These are phyloP conservation scores for Synergus umbraculus DNA, from an alignment of 2,888 invertebrate species.

Conservation along the genomic window DNA sequence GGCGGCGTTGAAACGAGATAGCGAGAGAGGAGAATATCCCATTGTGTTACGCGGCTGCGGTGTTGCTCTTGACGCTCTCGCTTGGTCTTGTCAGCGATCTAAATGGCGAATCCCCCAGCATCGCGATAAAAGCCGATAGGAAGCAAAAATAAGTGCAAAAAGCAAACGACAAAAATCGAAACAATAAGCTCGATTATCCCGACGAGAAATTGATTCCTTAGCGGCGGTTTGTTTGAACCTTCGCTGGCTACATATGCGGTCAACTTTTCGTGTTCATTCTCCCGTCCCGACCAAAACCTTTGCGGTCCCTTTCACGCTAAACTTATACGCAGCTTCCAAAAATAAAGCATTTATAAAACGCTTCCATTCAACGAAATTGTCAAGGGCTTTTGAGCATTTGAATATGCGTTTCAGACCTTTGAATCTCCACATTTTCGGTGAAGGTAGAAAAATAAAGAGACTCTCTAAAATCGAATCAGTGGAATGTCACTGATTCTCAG, in stretches of 20 bases:
- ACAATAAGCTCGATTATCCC: conserved; percentile 39
- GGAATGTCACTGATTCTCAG: no score
- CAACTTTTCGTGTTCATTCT: conserved; percentile 34
- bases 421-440: not conserved
- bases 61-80: conserved; percentile 38
- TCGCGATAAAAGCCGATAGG: conserved; percentile 27
- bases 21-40: conserved; percentile 32
- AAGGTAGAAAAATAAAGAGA: not conserved
- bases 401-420: not conserved
- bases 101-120: conserved; percentile 5
- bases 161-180: conserved; percentile 20
- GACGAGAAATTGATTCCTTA: conserved; percentile 41
- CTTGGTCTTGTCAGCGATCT: conserved; percentile 38
- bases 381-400: not conserved
- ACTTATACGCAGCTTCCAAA: not conserved
- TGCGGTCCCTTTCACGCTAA: not conserved
- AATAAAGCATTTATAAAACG: not conserved
- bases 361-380: not conserved
- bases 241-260: conserved; percentile 26
- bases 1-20: conserved; percentile 26
- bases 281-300: not conserved
- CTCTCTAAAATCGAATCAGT: not conserved
- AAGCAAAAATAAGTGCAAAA: conserved; percentile 26
- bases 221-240: conserved; percentile 37
- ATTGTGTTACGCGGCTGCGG: conserved; percentile 31